Conservation (phyloP, 1,140 invertebrate species). For the Panulirus ornatus region DNA sequence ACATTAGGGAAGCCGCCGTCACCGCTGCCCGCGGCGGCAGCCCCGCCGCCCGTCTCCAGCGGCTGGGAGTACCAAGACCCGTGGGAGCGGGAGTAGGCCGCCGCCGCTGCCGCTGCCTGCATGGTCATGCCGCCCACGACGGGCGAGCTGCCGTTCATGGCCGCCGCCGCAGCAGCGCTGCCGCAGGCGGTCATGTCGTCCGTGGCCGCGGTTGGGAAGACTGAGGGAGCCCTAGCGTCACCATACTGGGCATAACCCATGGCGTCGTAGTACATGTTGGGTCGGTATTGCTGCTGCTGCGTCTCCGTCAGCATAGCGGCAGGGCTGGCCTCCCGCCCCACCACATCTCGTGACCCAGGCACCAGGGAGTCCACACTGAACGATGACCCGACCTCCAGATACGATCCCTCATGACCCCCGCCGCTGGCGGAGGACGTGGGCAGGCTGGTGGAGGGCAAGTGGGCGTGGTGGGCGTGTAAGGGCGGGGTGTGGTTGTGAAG, state of each 20-base stretch:
- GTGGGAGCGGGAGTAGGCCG: slow-evolving; percentile 69
- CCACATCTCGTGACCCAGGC: slow-evolving; percentile 69
- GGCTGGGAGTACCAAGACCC: slow-evolving; percentile 69
- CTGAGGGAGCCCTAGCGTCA: slow-evolving; percentile 55
- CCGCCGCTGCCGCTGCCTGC: slow-evolving; percentile 68
- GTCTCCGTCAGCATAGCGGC: slow-evolving; percentile 44
- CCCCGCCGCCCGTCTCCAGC: slow-evolving; percentile 52
- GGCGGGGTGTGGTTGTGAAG: slow-evolving; percentile 61
- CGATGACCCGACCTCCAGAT: slow-evolving; percentile 73
- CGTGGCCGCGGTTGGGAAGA: slow-evolving; percentile 43
- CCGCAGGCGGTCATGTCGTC: slow-evolving; percentile 68
- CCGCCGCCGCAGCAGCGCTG: no score
- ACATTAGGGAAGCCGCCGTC: slow-evolving; percentile 74
- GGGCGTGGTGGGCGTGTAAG: slow-evolving; percentile 65
- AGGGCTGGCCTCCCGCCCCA: slow-evolving; percentile 60
- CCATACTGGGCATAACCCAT: slow-evolving; percentile 74
- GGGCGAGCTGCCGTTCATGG: slow-evolving; percentile 58
- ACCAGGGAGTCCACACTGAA: slow-evolving; percentile 76
- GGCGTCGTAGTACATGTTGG: slow-evolving; percentile 75
- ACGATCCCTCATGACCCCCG: slow-evolving; percentile 57
- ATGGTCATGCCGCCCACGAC: slow-evolving; percentile 65
- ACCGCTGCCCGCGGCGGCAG: slow-evolving; percentile 16
- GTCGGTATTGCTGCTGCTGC: slow-evolving; percentile 71
- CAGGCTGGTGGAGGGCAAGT: slow-evolving; percentile 50
- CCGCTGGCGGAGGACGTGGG: slow-evolving; percentile 55